Conservation (phyloP, 1,140 invertebrate species). For the Danaus plexippus region DNA sequence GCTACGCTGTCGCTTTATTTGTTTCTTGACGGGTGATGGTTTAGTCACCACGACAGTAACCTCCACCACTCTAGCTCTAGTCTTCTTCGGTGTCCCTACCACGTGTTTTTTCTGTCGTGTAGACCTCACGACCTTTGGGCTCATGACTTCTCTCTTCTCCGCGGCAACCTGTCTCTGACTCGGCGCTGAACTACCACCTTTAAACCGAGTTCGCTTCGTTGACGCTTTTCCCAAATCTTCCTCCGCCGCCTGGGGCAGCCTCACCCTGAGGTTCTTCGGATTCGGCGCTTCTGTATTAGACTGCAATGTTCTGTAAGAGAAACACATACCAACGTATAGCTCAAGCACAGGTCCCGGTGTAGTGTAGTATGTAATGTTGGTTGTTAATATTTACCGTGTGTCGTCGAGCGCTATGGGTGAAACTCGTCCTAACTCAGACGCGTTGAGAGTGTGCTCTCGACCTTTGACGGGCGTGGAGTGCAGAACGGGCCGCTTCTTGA, state of each 20-base stretch:
- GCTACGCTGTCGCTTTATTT: no score
- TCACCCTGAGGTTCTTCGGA: background rate
- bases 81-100: slow-evolving; percentile 14
- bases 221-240: slow-evolving; percentile 3
- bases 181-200: background rate
- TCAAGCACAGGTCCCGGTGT: no score
- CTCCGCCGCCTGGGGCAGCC: no score
- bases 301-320: no score
- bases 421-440: slow-evolving; percentile 34
- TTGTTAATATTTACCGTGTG: no score
- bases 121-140: slow-evolving; percentile 12
- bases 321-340: no score
- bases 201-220: slow-evolving; percentile 7
- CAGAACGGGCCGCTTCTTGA: slow-evolving; percentile 40
- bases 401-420: slow-evolving; percentile 34
- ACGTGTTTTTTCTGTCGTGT: slow-evolving; percentile 13
- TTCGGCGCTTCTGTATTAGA: no score
- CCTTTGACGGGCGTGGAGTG: slow-evolving; percentile 51
- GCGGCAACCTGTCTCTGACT: no score
- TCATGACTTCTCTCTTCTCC: background rate
- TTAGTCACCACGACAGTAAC: slow-evolving; percentile 13
- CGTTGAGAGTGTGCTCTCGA: slow-evolving; percentile 23
- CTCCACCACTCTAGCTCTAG: slow-evolving; percentile 9
- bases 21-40: slow-evolving; percentile 13
- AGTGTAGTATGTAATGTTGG: no score